Evolutionary conservation across 2,797 vertebrate species (phyloP).

Genomic region (Pangasius larnaudii): DNA sequence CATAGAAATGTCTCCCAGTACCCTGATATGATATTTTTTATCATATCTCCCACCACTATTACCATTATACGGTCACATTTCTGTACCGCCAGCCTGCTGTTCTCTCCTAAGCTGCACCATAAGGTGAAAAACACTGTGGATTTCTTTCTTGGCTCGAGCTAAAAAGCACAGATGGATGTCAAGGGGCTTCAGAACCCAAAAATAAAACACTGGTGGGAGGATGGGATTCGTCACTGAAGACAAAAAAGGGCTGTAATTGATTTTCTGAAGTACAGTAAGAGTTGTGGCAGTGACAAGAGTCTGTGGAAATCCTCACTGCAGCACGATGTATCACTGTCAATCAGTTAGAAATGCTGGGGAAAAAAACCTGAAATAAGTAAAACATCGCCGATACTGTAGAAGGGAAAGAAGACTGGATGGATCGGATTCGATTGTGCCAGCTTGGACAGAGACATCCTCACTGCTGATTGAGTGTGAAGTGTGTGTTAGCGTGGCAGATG

Average conservation of each 20-base stretch:
- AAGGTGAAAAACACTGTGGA: background rate
- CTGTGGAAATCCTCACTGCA: background rate
- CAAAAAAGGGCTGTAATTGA: slow-evolving; percentile 22
- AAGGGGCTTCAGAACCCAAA: slow-evolving; percentile 44
- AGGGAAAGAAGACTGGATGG: background rate
- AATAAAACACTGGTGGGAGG: slow-evolving; percentile 44
- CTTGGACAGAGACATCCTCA: slow-evolving; percentile 31
- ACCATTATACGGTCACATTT: background rate
- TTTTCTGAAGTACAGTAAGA: slow-evolving; percentile 29
- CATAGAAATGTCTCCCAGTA: background rate
- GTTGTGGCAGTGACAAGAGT: background rate
- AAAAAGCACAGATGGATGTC: slow-evolving; percentile 50
- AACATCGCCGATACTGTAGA: background rate
- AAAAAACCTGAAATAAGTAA: background rate
- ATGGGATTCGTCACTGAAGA: slow-evolving; percentile 2
- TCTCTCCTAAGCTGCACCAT: background rate
- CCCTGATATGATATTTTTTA: background rate
- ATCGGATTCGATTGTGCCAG: background rate
- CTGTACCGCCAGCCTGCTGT: background rate
- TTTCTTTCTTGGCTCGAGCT: slow-evolving; percentile 45
- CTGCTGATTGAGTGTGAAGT: slow-evolving; percentile 48
- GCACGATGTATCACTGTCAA: background rate
- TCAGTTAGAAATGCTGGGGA: background rate
- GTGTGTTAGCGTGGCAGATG: slow-evolving; percentile 35
- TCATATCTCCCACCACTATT: background rate